Base-by-base conservation (phyloP, 2,888 invertebrate genomes). In the Netelia virgata region DNA sequence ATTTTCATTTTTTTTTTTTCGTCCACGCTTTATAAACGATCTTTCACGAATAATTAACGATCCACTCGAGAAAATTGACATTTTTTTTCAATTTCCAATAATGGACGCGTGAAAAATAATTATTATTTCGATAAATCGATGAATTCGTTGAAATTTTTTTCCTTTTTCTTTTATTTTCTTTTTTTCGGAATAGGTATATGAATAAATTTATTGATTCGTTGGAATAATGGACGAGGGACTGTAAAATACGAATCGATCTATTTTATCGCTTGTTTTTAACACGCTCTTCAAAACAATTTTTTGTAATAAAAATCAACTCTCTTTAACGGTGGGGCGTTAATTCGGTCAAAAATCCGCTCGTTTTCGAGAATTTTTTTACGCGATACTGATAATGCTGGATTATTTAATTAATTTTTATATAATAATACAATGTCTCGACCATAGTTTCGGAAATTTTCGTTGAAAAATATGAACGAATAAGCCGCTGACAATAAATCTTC, bases 241-340 rank as follows among this genome's bases (percentile, higher is more conserved):
- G 28, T 28, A 28, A 5, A 5, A 28, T 28, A 5, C 28, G 14
- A 47, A 47, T 47, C 47, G 2, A 47, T 14, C 11, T 47, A 10
- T 14, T 11, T 14, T 11, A 14, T 10, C 47, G 11, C 47, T 10
- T 47, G 11, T 47, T 47, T 14, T 6, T 28, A 28, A 3, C 28
- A 28, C 0, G 28, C 6, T 28, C 28, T 28, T 5, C 0, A 28
- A 28, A 28, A 28, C 28, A 28, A 28, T 28, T 28, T 3, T 16
- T n/a, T 2, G n/a, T n/a, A 63, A 63, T 63, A 63, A 63, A 68
- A n/a, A 68, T 50, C n/a, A 8, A 28, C 3, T 2, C 20, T n/a
- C 47, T 50, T 50, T 68, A 18, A 8, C n/a, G n/a, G n/a, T n/a
- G n/a, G n/a, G n/a, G n/a, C n/a, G n/a, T n/a, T n/a, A n/a, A n/a